These are phyloP conservation scores for Cecidostiba fungosa DNA, from an alignment of 2,888 invertebrate species.

Conservation along the genomic window DNA sequence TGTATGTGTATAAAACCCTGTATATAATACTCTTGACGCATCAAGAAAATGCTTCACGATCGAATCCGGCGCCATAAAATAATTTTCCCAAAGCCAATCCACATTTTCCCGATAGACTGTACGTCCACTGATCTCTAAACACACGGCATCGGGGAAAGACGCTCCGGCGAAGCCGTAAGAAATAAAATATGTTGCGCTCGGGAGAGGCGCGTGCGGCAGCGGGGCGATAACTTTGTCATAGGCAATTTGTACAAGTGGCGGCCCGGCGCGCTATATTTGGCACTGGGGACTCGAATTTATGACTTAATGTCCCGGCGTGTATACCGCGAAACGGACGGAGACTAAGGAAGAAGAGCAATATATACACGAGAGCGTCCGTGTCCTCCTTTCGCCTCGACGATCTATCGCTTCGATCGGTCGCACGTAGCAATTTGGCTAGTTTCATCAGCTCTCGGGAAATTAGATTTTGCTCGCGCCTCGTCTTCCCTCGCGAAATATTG, in stretches of 20 bases:
- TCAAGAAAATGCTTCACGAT: not conserved
- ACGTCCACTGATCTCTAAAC: not conserved
- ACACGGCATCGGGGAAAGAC: constrained; percentile 65
- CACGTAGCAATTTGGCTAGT: constrained; percentile 51
- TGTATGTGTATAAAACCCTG: too few relatives aligned
- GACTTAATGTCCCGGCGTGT: constrained; percentile 70
- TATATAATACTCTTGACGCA: not conserved
- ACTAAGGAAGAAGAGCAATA: constrained; percentile 25
- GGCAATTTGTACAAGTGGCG: constrained; percentile 79
- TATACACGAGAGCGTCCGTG: not conserved
- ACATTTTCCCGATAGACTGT: constrained; percentile 20
- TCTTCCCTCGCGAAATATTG: not conserved
- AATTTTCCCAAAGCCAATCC: not conserved
- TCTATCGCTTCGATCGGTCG: constrained; percentile 43
- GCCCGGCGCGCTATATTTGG: constrained; percentile 72
- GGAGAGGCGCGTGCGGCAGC: constrained; percentile 34
- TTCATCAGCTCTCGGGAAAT: constrained; percentile 51
- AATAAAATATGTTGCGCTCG: constrained; percentile 63
- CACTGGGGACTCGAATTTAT: constrained; percentile 79
- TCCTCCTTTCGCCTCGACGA: not conserved
- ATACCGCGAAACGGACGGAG: not conserved
- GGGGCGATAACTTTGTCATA: constrained; percentile 79
- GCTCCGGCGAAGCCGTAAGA: constrained; percentile 67
- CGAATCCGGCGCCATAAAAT: not conserved
- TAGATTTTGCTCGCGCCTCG: constrained; percentile 21